Evolutionary conservation across 1,140 invertebrate species (phyloP), one percentile per base, ranked within the genome.

Genomic region (Melipona quadrifasciata): DNA sequence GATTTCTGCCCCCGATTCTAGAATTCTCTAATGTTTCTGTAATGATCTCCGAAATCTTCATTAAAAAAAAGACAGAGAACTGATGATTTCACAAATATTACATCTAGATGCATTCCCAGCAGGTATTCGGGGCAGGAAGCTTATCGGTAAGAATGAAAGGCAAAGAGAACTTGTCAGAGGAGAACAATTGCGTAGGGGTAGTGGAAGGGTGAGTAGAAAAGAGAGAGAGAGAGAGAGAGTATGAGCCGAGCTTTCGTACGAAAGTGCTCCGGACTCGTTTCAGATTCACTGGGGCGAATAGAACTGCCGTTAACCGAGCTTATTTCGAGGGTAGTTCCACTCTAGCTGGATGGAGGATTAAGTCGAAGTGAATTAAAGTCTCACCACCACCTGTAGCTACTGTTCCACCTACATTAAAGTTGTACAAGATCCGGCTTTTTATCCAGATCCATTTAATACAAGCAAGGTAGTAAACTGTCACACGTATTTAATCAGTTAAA

Each of bases 351-450:
- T 21, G 47, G 53, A 77, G 21, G 57, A 79, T 72, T 85, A 84
- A 83, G 73, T 91, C 86, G 21, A 91, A 91, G 87, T 90, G 89
- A 92, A 93, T 93, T 92, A 92, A 92, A 92, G 87, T 84, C 75
- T 24, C 80, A 76, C 75, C 75, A 84, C 90, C 92, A 92, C 91
- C 91, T 93, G 90, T 92, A 91, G 91, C 86, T 91, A 57, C 53
- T 76, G 19, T 34, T 72, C 31, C 21, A 51, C 12, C 65, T 61
- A 65, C 39, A 47, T 73, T 21, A 57, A 27, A 21, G 19, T 24
- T 2, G 31, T 47, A 21, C 11, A 27, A 53, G 16, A 39, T 75
- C 58, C 47, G 11, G 21, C 27, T n/a, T 67, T 82, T 75, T 75
- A 47, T 51, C 11, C 27, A 10, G 17, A 24, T 2, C 1, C 21